A percentile compares a stretch with the other conserved stretches of the same genome.
Evolutionary conservation across 2,797 vertebrate species (phyloP).

Genomic region (Paedocypris micromegethes): DNA sequence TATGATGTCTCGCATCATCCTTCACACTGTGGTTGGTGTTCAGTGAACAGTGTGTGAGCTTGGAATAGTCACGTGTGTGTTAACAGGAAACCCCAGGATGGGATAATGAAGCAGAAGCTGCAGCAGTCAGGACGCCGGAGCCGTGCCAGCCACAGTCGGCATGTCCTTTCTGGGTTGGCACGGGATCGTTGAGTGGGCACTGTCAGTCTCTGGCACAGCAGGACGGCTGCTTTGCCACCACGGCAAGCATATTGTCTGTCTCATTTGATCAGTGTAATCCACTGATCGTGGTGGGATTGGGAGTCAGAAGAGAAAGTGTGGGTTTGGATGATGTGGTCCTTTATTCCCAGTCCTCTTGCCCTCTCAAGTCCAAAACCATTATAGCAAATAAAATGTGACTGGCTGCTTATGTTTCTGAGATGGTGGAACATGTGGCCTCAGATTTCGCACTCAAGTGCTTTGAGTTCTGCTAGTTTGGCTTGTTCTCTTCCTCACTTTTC

Average conservation of each 20-base stretch:
- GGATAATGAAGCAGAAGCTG: slow-evolving; percentile 42
- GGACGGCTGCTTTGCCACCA: slow-evolving; percentile 39
- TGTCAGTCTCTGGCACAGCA: slow-evolving; percentile 47
- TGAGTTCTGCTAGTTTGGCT: too few relatives aligned
- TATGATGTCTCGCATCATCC: too few relatives aligned
- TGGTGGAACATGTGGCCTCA: too few relatives aligned
- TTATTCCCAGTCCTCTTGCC: too few relatives aligned
- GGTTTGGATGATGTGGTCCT: not conserved
- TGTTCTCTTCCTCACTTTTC: too few relatives aligned
- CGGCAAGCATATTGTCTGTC: slow-evolving; percentile 48
- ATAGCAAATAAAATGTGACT: too few relatives aligned
- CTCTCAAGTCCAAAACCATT: too few relatives aligned
- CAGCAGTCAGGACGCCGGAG: slow-evolving; percentile 20
- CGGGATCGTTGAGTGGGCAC: slow-evolving; percentile 33
- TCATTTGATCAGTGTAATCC: slow-evolving; percentile 48
- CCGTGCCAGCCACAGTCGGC: slow-evolving; percentile 33
- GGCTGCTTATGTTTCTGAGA: too few relatives aligned
- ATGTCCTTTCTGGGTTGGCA: slow-evolving; percentile 42
- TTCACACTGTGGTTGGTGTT: slow-evolving; percentile 16
- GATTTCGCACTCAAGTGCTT: too few relatives aligned
- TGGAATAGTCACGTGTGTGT: slow-evolving; percentile 29
- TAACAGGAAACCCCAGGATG: slow-evolving; percentile 45
- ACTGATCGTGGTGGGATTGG: slow-evolving; percentile 37
- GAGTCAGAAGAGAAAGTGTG: slow-evolving; percentile 9
- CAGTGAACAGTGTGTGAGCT: slow-evolving; percentile 32